A percentile compares a stretch with the other conserved stretches of the same genome.
phyloP scores from a whole-genome alignment of 1,140 invertebrate genomes.

The Drosophila miranda region DNA sequence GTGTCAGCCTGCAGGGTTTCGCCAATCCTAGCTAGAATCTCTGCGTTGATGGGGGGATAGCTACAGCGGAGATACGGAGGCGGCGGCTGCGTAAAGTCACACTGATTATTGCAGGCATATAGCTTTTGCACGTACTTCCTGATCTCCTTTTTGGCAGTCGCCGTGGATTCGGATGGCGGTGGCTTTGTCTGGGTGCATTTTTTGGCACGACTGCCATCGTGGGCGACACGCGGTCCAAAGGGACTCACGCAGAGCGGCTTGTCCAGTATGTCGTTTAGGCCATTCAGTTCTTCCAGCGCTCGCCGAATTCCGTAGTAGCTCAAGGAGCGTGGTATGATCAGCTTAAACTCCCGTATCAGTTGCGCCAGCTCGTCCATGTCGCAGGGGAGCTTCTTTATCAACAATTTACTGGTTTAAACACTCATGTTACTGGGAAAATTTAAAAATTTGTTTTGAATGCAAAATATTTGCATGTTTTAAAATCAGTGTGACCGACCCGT shows the following conservation, averaged over 20 bases:
- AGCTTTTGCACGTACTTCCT: slow-evolving; percentile 87
- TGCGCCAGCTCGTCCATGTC: slow-evolving; percentile 56
- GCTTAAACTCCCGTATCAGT: slow-evolving; percentile 49
- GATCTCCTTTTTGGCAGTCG: slow-evolving; percentile 77
- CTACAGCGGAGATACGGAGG: slow-evolving; percentile 88
- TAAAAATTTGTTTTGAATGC: not conserved
- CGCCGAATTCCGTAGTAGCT: slow-evolving; percentile 58
- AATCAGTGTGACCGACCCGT: not conserved
- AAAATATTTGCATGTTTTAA: slow-evolving; percentile 1
- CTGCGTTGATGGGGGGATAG: slow-evolving; percentile 89
- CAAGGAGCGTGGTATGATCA: slow-evolving; percentile 47
- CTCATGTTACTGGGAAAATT: slow-evolving; percentile 30
- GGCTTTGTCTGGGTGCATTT: slow-evolving; percentile 49
- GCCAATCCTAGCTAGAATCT: slow-evolving; percentile 90
- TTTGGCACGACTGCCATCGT: slow-evolving; percentile 2
- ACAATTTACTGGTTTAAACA: slow-evolving; percentile 53
- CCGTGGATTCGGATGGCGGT: not conserved
- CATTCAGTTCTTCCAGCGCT: slow-evolving; percentile 39
- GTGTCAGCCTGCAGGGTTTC: slow-evolving; percentile 89
- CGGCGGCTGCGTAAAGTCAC: slow-evolving; percentile 88
- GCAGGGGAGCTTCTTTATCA: slow-evolving; percentile 73
- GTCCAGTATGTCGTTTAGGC: slow-evolving; percentile 34
- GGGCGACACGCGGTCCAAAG: slow-evolving; percentile 33
- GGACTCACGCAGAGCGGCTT: slow-evolving; percentile 52
- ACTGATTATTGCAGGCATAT: slow-evolving; percentile 87